phyloP scores from a whole-genome alignment of 1,140 invertebrate species.

The Ceratina australensis region DNA sequence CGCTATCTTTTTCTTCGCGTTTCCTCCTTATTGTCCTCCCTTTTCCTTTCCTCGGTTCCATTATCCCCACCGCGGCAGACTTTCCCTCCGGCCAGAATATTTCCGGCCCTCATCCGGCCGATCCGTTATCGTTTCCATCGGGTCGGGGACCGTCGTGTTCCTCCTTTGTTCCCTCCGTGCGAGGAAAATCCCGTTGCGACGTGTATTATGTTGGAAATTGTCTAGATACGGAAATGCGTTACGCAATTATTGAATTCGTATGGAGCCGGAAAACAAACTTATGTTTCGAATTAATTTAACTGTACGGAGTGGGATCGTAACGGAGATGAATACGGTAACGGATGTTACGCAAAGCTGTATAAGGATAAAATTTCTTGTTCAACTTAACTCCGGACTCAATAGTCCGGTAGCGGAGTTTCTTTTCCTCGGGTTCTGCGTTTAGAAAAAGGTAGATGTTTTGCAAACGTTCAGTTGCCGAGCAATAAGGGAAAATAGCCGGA shows the following conservation, averaged over 20 bases:
- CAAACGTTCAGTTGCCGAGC: constrained; percentile 11
- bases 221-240: too few relatives aligned
- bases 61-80: background rate
- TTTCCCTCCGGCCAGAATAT: background rate
- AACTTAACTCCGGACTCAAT: background rate
- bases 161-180: too few relatives aligned
- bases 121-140: constrained; percentile 17
- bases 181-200: too few relatives aligned
- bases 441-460: constrained; percentile 19
- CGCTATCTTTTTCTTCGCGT: constrained; percentile 1
- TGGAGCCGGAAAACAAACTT: too few relatives aligned
- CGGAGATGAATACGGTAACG: too few relatives aligned
- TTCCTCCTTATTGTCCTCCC: constrained; percentile 15
- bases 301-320: too few relatives aligned
- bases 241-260: too few relatives aligned
- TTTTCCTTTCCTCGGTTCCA: background rate
- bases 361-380: background rate
- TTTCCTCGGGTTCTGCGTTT: too few relatives aligned
- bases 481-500: constrained; percentile 6
- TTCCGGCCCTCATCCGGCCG: background rate
- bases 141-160: background rate
- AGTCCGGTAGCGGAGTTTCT: background rate
- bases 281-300: too few relatives aligned
- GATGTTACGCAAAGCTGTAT: background rate
- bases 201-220: too few relatives aligned